These are phyloP conservation scores for Malthinus seriepunctatus DNA, from an alignment of 2,888 invertebrate species.

Conservation along the genomic window DNA sequence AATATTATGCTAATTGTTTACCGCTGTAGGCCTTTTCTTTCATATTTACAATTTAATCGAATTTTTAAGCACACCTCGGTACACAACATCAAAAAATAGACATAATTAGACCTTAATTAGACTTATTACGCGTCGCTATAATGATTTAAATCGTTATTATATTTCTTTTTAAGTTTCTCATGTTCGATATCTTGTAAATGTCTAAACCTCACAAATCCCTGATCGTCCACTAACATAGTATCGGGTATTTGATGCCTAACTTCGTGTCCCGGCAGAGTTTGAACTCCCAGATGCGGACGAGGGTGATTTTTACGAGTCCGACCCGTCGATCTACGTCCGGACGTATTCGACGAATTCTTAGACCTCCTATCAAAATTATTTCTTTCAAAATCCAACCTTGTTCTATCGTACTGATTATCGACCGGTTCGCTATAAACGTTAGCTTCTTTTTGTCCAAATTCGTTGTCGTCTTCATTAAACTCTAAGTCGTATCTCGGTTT, in stretches of 20 bases:
- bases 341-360: conserved; percentile 51
- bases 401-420: conserved; percentile 51
- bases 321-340: conserved; percentile 50
- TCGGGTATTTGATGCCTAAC: conserved; percentile 60
- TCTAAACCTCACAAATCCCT: conserved; percentile 85
- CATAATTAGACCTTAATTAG: background rate
- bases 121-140: conserved; percentile 50
- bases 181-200: conserved; percentile 53
- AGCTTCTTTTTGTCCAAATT: conserved; percentile 55
- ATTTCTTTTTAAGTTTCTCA: conserved; percentile 45
- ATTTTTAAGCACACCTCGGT: no score
- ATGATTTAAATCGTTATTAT: conserved; percentile 47
- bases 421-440: conserved; percentile 56
- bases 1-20: background rate
- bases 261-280: conserved; percentile 61
- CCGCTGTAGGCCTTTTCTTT: no score
- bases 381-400: conserved; percentile 63
- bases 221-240: conserved; percentile 88
- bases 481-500: conserved; percentile 51
- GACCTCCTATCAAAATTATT: conserved; percentile 58
- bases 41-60: no score
- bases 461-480: conserved; percentile 48
- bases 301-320: conserved; percentile 56
- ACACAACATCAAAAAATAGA: no score
- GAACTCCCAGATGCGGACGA: conserved; percentile 58